A percentile compares a stretch with the other conserved stretches of the same genome.
phyloP scores from a whole-genome alignment of 1,140 invertebrate species.

The Condylostylus longicornis region DNA sequence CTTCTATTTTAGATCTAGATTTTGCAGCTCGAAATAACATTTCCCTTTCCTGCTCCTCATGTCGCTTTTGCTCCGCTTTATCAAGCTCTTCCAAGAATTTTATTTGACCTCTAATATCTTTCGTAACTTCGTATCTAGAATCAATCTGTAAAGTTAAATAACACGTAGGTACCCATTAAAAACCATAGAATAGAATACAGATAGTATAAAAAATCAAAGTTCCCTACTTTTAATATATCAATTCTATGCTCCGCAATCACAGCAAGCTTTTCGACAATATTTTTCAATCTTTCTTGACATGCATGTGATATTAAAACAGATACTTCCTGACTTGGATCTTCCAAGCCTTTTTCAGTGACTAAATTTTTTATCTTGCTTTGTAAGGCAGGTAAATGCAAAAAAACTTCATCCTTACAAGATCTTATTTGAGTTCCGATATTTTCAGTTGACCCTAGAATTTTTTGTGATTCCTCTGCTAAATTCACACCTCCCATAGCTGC shows the following conservation, averaged over 20 bases:
- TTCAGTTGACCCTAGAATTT: conserved; percentile 87
- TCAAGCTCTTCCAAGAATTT: conserved; percentile 94
- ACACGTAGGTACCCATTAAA: too few species aligned
- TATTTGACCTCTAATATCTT: conserved; percentile 83
- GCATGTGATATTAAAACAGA: conserved; percentile 84
- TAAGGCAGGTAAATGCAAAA: conserved; percentile 64
- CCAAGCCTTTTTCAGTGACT: conserved; percentile 64
- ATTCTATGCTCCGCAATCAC: conserved; percentile 88
- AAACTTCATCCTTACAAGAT: conserved; percentile 89
- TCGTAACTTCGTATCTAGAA: conserved; percentile 70
- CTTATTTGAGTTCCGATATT: conserved; percentile 90
- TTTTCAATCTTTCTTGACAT: conserved; percentile 84
- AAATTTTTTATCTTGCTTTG: conserved; percentile 58
- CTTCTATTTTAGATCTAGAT: conserved; percentile 89
- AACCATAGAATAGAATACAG: too few species aligned
- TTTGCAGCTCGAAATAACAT: conserved; percentile 83
- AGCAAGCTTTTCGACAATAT: conserved; percentile 81
- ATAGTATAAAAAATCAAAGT: not conserved
- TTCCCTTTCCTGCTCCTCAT: conserved; percentile 90
- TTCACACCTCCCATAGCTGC: conserved; percentile 99
- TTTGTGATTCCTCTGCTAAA: conserved; percentile 86
- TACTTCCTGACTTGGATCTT: conserved; percentile 79
- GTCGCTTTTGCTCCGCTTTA: conserved; percentile 78
- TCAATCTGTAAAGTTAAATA: conserved; percentile 46
- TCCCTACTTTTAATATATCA: conserved; percentile 67